phyloP scores from a whole-genome alignment of 1,140 invertebrate species.

The Aphaenogaster rudis region DNA sequence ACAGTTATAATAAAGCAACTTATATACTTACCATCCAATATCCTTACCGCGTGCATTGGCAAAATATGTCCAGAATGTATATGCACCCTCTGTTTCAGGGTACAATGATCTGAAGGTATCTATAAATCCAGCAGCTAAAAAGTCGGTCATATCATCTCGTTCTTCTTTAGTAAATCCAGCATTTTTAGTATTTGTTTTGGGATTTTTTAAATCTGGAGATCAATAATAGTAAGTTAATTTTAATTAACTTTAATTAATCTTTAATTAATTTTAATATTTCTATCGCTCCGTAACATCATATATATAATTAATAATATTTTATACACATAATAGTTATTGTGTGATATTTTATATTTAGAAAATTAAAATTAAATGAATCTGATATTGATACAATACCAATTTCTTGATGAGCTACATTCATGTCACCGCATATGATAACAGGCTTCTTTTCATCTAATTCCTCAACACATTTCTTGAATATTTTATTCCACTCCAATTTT shows the following conservation, averaged over 20 bases:
- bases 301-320: conserved; percentile 10
- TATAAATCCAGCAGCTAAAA: conserved; percentile 93
- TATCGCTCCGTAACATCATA: neutral
- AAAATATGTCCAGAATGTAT: conserved; percentile 98
- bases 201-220: conserved; percentile 95
- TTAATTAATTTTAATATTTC: neutral
- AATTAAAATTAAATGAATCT: conserved; percentile 1
- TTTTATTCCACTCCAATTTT: conserved; percentile 96
- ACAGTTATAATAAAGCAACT: conserved; percentile 23
- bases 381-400: conserved; percentile 90
- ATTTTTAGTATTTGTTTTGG: conserved; percentile 96
- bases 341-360: conserved; percentile 16
- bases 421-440: conserved; percentile 97
- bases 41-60: conserved; percentile 94
- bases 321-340: neutral
- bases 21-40: conserved; percentile 89
- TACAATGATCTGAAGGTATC: conserved; percentile 96
- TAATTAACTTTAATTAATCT: neutral
- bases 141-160: conserved; percentile 95
- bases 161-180: conserved; percentile 99
- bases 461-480: conserved; percentile 93
- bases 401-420: conserved; percentile 98
- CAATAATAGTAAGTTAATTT: conserved; percentile 18
- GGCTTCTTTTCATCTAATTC: conserved; percentile 96
- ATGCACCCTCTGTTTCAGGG: conserved; percentile 94